phyloP scores from a whole-genome alignment of 2,888 invertebrate genomes.

The Parnassius mnemosyne region DNA sequence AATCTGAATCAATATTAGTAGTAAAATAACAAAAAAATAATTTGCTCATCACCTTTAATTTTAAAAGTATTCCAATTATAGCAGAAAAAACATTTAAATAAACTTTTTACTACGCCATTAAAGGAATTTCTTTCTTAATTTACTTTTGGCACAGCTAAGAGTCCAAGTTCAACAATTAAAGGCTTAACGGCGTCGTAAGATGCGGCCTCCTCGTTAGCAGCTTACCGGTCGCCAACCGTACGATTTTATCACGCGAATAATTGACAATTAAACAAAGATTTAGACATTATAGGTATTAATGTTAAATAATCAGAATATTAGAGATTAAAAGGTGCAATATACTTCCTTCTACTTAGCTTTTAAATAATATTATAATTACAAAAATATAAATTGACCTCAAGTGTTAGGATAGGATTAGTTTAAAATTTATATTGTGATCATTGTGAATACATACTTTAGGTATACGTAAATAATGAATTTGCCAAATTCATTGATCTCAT shows the following conservation, averaged over 20 bases:
- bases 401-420: too few relatives aligned
- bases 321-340: too few relatives aligned
- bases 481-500: too few relatives aligned
- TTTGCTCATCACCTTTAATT: neutral
- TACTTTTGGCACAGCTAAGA: constrained; percentile 42
- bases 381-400: too few relatives aligned
- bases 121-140: constrained; percentile 21
- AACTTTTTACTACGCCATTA: constrained; percentile 20
- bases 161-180: constrained; percentile 56
- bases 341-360: too few relatives aligned
- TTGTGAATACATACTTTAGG: too few relatives aligned
- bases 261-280: constrained; percentile 23
- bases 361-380: too few relatives aligned
- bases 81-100: constrained; percentile 10
- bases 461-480: too few relatives aligned
- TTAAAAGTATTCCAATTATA: constrained; percentile 2
- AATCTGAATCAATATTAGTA: too few relatives aligned
- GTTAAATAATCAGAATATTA: too few relatives aligned
- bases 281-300: constrained; percentile 1
- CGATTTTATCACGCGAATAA: constrained; percentile 49
- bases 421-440: too few relatives aligned
- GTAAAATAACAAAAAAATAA: too few relatives aligned
- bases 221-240: constrained; percentile 37
- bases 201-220: constrained; percentile 42
- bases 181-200: constrained; percentile 58